Evolutionary conservation across 92 coral and sea anemone species (phyloP).

Genomic region (Porites divaricata): DNA sequence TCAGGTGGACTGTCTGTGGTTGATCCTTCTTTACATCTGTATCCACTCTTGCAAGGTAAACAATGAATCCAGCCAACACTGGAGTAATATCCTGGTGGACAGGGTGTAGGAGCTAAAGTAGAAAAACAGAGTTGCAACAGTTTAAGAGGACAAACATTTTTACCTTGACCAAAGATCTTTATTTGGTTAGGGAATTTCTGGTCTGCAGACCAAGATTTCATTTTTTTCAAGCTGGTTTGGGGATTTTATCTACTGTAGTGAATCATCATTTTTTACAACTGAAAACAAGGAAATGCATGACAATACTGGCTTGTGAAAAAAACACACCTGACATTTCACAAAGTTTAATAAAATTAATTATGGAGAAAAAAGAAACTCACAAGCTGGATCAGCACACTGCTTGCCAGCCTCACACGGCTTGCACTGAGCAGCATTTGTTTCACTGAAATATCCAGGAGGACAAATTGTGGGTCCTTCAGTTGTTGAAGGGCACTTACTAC

Average conservation of each 20-base stretch:
- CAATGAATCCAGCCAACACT: conserved; percentile 78
- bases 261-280: no score
- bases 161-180: no score
- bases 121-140: neutral
- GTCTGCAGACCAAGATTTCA: neutral
- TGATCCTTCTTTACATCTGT: conserved; percentile 86
- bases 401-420: conserved; percentile 89
- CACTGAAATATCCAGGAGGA: conserved; percentile 89
- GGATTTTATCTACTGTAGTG: neutral
- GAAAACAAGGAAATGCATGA: no score
- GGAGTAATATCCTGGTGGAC: conserved; percentile 95
- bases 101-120: conserved; percentile 81
- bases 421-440: conserved; percentile 81
- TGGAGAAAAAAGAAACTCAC: conserved; percentile 35
- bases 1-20: conserved; percentile 85
- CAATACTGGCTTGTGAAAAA: neutral
- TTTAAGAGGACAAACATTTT: neutral
- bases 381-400: conserved; percentile 95
- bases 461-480: conserved; percentile 86
- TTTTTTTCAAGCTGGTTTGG: neutral
- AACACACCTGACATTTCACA: neutral
- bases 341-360: no score
- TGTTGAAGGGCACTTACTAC: conserved; percentile 72
- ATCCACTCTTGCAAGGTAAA: conserved; percentile 80
- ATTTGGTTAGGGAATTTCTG: no score